These are phyloP conservation scores for Fragariocoptes setiger DNA, from an alignment of 1,140 invertebrate genomes.

Conservation along the genomic window DNA sequence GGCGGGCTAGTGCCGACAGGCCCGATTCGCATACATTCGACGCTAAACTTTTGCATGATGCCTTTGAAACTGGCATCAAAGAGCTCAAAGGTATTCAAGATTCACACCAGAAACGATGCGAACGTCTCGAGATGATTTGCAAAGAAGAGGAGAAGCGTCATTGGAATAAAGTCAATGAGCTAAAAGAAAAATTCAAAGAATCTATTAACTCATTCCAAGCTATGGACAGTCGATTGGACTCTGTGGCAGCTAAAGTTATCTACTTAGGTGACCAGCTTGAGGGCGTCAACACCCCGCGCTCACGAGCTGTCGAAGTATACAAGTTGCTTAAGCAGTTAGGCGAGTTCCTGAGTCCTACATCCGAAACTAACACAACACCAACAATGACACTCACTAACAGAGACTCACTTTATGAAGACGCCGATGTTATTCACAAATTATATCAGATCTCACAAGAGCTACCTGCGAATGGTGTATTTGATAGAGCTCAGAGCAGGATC, in stretches of 20 bases:
- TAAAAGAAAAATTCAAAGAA: conserved; percentile 55
- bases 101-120: conserved; percentile 35
- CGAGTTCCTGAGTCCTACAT: conserved; percentile 60
- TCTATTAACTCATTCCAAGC: conserved; percentile 61
- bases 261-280: conserved; percentile 89
- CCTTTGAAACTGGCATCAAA: conserved; percentile 63
- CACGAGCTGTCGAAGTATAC: conserved; percentile 70
- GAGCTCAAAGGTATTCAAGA: conserved; percentile 11
- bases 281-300: conserved; percentile 70
- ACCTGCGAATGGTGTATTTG: conserved; percentile 47
- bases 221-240: conserved; percentile 75
- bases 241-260: conserved; percentile 80
- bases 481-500: conserved; percentile 58
- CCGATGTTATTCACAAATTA: conserved; percentile 93
- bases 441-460: conserved; percentile 81
- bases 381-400: conserved; percentile 1
- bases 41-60: conserved; percentile 33
- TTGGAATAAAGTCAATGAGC: conserved; percentile 38
- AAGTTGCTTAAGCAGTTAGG: conserved; percentile 70
- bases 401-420: conserved; percentile 52
- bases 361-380: conserved; percentile 13
- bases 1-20: conserved; percentile 49
- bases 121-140: conserved; percentile 42
- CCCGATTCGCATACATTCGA: conserved; percentile 29
- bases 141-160: conserved; percentile 57